Evolutionary conservation across 2,888 invertebrate genomes (phyloP).

Genomic region (Peribatodes rhomboidaria): DNA sequence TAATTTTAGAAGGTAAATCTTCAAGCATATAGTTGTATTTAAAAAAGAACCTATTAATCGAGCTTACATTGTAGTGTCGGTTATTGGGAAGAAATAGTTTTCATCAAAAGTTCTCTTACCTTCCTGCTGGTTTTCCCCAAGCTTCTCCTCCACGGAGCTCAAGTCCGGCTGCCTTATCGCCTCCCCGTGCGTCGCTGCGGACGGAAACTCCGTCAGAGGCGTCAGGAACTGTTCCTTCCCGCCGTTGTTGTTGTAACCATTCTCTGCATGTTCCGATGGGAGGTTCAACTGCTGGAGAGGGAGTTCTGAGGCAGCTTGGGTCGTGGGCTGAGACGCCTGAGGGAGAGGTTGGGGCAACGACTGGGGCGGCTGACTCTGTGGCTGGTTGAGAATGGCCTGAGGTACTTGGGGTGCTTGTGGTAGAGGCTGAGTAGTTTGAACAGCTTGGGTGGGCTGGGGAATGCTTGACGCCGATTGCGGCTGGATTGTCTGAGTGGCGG

Average conservation of each 20-base stretch:
- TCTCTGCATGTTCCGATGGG: constrained; percentile 62
- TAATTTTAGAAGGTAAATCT: no score
- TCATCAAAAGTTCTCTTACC: constrained; percentile 62
- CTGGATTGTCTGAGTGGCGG: constrained; percentile 44
- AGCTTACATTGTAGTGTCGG: no score
- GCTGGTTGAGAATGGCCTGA: constrained; percentile 38
- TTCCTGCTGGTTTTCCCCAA: constrained; percentile 70
- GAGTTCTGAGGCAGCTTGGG: constrained; percentile 54
- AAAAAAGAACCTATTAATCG: no score
- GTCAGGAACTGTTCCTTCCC: constrained; percentile 80
- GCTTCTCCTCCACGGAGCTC: constrained; percentile 78
- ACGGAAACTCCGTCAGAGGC: constrained; percentile 78
- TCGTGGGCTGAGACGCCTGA: constrained; percentile 36
- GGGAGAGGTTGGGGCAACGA: constrained; percentile 38
- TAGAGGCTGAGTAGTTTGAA: constrained; percentile 28
- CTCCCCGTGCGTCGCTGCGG: constrained; percentile 66
- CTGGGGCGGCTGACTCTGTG: constrained; percentile 42
- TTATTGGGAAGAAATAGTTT: no score
- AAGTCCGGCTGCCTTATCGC: constrained; percentile 72
- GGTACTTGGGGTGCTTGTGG: constrained; percentile 49
- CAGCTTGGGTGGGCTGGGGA: constrained; percentile 28
- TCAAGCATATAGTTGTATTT: no score
- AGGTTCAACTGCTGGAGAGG: constrained; percentile 70
- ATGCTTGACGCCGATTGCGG: constrained; percentile 21
- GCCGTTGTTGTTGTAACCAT: constrained; percentile 65